Base-by-base conservation (phyloP, 1,140 invertebrate genomes). In the Thaumatotibia leucotreta region DNA sequence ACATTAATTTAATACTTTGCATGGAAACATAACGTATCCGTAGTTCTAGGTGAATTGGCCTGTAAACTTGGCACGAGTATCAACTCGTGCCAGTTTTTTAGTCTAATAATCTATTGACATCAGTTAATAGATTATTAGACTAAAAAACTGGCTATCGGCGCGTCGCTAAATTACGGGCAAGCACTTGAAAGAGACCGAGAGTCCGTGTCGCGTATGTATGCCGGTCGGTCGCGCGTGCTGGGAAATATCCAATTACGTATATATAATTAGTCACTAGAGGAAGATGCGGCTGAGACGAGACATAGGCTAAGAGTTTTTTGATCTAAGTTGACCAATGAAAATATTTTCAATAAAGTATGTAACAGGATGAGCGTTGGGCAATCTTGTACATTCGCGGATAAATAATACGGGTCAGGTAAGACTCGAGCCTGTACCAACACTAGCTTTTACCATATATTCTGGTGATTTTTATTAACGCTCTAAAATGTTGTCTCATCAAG, bases 161-260 rank as follows among this genome's bases (percentile, higher is more conserved):
- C 61, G 61, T 61, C 20, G 54, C 62, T 8, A 45, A 58, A 58
- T 58, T 29, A 58, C 52, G 23, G 24, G 27, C 52, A 14, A 58
- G 24, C 52, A 58, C 17, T 27, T 58, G 24, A 58, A 58, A 58
- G 52, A 58, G 11, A 27, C 52, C 52, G 52, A 27, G 52, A 66
- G 50, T 65, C 65, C 63, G 63, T 64, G 65, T 64, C 52, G 67
- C 61, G 62, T 61, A 64, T 61, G 61, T 64, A 54, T 70, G 70
- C 70, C 63, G 52, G 17, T 45, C 39, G 63, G 72, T 67, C 64
- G 61, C 71, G 54, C 65, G 68, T 65, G 68, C 66, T 74, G 58
- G 66, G 69, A 74, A 63, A 66, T 66, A 45, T 66, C 35, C 69
- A 71, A 71, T 68, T 74, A 74, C 45, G 64, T 31, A 58, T 61